A percentile compares a stretch with the other conserved stretches of the same genome.
phyloP scores from a whole-genome alignment of 2,888 invertebrate species.

The Eurytoma californica region DNA sequence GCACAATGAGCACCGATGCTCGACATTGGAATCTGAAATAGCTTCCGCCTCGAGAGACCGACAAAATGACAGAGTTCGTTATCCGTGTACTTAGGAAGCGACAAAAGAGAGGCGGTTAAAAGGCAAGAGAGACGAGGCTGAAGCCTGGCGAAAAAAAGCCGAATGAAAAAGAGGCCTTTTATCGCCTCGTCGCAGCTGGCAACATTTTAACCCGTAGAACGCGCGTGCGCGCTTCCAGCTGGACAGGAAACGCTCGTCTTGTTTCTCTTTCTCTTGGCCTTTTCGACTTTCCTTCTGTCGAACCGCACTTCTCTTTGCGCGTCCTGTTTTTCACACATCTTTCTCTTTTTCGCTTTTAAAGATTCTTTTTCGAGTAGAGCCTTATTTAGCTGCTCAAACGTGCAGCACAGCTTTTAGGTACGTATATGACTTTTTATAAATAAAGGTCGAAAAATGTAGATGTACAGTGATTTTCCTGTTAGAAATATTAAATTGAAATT shows the following conservation, averaged over 20 bases:
- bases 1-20: not conserved
- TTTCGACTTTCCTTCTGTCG: not conserved
- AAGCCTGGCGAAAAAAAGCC: constrained; percentile 1
- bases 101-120: not conserved
- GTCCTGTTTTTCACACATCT: constrained; percentile 12
- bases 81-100: not conserved
- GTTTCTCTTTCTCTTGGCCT: constrained; percentile 13
- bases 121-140: not conserved
- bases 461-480: too few relatives aligned
- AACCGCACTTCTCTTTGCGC: not conserved
- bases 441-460: too few relatives aligned
- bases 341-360: not conserved
- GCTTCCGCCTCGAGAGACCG: not conserved
- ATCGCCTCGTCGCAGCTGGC: constrained; percentile 32
- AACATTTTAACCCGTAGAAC: constrained; percentile 33
- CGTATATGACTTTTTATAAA: too few relatives aligned
- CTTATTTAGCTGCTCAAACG: too few relatives aligned
- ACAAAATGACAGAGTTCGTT: constrained; percentile 23
- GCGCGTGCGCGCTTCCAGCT: not conserved
- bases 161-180: constrained; percentile 24
- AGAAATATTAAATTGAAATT: too few relatives aligned
- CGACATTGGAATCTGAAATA: constrained; percentile 12
- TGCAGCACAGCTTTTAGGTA: too few relatives aligned
- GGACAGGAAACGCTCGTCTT: constrained; percentile 37
- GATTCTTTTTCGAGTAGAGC: not conserved